These are phyloP conservation scores for Cheilosia grossa DNA, from an alignment of 2,888 invertebrate species.

Conservation along the genomic window DNA sequence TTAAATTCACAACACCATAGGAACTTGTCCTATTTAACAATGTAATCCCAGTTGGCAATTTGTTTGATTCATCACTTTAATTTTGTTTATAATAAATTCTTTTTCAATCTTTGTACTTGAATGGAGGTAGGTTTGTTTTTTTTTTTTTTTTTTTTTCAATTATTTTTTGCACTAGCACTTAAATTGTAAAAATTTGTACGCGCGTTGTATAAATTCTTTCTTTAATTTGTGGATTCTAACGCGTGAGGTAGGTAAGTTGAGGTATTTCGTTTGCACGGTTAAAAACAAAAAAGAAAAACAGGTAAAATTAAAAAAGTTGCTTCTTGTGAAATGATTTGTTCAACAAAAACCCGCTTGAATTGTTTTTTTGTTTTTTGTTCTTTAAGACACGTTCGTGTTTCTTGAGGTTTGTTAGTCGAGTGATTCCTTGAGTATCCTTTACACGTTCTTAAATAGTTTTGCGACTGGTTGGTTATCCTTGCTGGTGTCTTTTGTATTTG, in stretches of 20 bases:
- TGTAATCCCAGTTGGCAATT: constrained; percentile 44
- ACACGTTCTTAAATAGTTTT: constrained; percentile 78
- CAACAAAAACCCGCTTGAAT: constrained; percentile 29
- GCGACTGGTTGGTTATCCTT: constrained; percentile 77
- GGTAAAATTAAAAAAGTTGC: constrained; percentile 19
- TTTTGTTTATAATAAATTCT: constrained; percentile 7
- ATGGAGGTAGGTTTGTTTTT: constrained; percentile 62
- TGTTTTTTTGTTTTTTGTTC: constrained; percentile 7
- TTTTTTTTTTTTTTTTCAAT: constrained; percentile 10
- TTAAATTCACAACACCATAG: constrained; percentile 50
- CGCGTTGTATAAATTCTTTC: constrained; percentile 22
- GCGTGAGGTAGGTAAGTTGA: constrained; percentile 66
- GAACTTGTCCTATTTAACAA: neutral
- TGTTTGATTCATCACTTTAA: constrained; percentile 32
- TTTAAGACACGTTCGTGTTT: constrained; percentile 72
- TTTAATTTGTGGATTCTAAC: constrained; percentile 31
- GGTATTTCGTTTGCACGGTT: constrained; percentile 69
- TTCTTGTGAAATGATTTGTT: constrained; percentile 22
- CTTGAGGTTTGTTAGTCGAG: constrained; percentile 72
- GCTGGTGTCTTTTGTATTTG: constrained; percentile 53
- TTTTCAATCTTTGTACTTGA: constrained; percentile 58
- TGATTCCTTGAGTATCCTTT: constrained; percentile 69
- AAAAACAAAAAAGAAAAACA: neutral
- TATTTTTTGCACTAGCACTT: constrained; percentile 57
- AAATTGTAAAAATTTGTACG: constrained; percentile 25